A percentile compares a stretch with the other conserved stretches of the same genome.
These are phyloP conservation scores for Craterocephalus amniculus DNA, from an alignment of 2,797 vertebrate genomes.

Conservation along the genomic window DNA sequence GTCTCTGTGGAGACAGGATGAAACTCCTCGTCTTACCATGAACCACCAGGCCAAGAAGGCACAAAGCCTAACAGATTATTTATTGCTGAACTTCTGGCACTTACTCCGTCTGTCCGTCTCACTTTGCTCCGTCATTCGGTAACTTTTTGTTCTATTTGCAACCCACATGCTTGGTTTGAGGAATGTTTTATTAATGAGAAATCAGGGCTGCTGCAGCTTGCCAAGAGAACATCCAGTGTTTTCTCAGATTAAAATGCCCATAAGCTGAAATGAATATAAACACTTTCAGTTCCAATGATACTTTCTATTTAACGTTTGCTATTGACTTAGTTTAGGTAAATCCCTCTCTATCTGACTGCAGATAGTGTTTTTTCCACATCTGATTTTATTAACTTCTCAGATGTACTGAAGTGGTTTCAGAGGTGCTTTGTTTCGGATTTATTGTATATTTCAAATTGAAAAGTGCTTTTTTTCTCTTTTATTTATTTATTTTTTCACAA, in stretches of 20 bases:
- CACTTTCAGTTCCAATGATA: conserved; percentile 4
- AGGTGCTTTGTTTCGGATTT: neutral
- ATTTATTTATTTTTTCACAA: too few species aligned
- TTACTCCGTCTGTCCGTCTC: neutral
- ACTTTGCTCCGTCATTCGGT: neutral
- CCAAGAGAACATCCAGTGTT: conserved; percentile 19
- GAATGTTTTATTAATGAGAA: conserved; percentile 26
- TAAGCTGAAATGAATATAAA: neutral
- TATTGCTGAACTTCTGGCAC: neutral
- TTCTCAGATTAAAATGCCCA: conserved; percentile 9
- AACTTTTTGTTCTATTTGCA: neutral
- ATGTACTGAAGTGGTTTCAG: neutral
- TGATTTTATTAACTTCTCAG: neutral
- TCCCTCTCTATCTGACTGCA: neutral
- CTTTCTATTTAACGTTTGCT: neutral
- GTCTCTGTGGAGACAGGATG: neutral
- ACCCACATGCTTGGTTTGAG: neutral
- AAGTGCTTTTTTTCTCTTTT: neutral
- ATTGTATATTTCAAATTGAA: neutral
- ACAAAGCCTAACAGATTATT: conserved; percentile 9
- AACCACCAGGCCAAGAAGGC: neutral
- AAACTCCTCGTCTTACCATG: neutral
- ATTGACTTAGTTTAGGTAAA: neutral
- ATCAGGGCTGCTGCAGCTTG: neutral
- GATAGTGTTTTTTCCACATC: neutral